Percentiles rank a stretch among this genome's conserved stretches.
Conservation (phyloP, 1,140 invertebrate genomes). For the Drosophila insularis region DNA sequence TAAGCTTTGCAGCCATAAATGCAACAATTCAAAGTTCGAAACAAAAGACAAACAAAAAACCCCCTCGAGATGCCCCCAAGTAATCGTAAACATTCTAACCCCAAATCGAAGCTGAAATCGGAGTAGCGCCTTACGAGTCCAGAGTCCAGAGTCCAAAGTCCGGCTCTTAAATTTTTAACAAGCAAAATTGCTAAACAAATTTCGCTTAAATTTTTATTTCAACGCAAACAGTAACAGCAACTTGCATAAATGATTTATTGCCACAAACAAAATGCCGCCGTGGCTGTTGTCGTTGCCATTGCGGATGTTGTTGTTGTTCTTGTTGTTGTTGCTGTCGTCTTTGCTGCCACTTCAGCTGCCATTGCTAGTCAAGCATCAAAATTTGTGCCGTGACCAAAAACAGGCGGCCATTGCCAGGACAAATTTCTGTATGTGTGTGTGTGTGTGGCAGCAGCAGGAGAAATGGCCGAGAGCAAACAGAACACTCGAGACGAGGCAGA, state of each 20-base stretch:
- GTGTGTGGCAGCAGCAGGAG: not conserved
- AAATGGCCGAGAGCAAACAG: slow-evolving; percentile 52
- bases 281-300: slow-evolving; percentile 24
- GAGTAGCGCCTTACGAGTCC: not conserved
- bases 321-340: slow-evolving; percentile 38
- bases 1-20: slow-evolving; percentile 61
- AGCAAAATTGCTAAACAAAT: slow-evolving; percentile 78
- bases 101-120: not conserved
- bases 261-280: slow-evolving; percentile 58
- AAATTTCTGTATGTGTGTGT: slow-evolving; percentile 18
- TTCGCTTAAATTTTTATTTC: slow-evolving; percentile 68
- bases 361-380: slow-evolving; percentile 78
- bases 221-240: slow-evolving; percentile 65
- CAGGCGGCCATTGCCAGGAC: slow-evolving; percentile 50
- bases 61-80: not conserved
- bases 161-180: slow-evolving; percentile 71
- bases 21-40: slow-evolving; percentile 50
- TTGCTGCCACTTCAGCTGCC: slow-evolving; percentile 61
- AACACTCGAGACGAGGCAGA: slow-evolving; percentile 61
- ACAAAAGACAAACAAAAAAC: slow-evolving; percentile 45
- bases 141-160: slow-evolving; percentile 15
- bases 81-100: not conserved
- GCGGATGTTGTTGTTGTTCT: slow-evolving; percentile 35
- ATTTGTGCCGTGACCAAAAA: slow-evolving; percentile 78
- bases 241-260: slow-evolving; percentile 80